These are phyloP conservation scores for Meloidogyne chitwoodi DNA, from an alignment of 1,140 invertebrate genomes.

Conservation along the genomic window DNA sequence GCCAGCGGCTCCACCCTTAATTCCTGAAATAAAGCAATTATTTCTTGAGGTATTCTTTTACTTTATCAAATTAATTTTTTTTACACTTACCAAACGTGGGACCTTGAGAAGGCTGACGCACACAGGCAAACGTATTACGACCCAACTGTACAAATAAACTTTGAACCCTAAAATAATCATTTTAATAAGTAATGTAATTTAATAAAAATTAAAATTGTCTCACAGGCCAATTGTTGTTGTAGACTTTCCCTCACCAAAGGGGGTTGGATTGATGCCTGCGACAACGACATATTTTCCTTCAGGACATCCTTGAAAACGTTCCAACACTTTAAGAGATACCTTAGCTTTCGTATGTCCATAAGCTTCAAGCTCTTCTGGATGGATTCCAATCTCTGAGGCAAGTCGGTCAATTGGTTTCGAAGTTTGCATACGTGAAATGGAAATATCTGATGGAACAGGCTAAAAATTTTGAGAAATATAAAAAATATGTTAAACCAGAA, in stretches of 20 bases:
- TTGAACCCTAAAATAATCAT: constrained; percentile 66
- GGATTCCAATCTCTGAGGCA: constrained; percentile 79
- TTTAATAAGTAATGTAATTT: neutral
- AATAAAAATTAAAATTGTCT: neutral
- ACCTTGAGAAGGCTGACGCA: constrained; percentile 96
- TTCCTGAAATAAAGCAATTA: constrained; percentile 59
- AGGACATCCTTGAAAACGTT: constrained; percentile 70
- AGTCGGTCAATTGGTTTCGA: constrained; percentile 62
- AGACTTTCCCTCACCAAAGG: constrained; percentile 91
- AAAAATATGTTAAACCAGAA: neutral
- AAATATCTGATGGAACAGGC: constrained; percentile 56
- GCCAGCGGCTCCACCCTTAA: constrained; percentile 81
- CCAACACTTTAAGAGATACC: constrained; percentile 76
- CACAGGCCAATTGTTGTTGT: constrained; percentile 87
- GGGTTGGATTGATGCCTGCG: constrained; percentile 87
- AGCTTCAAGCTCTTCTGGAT: constrained; percentile 74
- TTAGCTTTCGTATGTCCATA: constrained; percentile 95
- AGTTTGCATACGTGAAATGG: constrained; percentile 48
- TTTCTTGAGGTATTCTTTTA: no score
- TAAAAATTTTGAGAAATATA: neutral
- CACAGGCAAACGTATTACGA: constrained; percentile 84
- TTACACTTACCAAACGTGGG: constrained; percentile 86
- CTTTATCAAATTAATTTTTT: neutral
- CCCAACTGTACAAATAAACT: constrained; percentile 78
- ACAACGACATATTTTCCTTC: constrained; percentile 91